phyloP scores from a whole-genome alignment of 64 coral and sea anemone genomes.

The Trachythela sp. region DNA sequence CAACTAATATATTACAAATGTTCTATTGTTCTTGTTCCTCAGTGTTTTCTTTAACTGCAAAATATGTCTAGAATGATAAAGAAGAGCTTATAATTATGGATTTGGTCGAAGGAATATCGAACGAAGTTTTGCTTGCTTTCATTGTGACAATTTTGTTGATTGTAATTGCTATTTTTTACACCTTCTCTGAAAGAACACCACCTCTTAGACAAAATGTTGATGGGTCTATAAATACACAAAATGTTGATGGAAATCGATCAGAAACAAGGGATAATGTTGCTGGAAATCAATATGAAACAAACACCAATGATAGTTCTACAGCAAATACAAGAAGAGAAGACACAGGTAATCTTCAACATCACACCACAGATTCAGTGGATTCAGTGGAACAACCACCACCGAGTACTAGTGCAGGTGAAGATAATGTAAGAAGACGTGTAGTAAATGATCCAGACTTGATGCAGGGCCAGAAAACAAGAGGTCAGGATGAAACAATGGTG shows the following conservation, averaged over 20 bases:
- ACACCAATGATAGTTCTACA: not conserved
- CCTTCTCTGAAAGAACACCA: not conserved
- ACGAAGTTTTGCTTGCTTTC: constrained; percentile 6
- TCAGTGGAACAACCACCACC: not conserved
- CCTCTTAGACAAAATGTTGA: not conserved
- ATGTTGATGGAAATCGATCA: not conserved
- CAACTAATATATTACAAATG: not conserved
- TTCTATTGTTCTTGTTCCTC: not conserved
- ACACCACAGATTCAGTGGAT: not conserved
- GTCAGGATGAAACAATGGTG: not conserved
- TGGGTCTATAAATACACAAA: not conserved
- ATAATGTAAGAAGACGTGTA: not conserved
- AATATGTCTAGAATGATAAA: no score
- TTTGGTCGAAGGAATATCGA: constrained; percentile 11
- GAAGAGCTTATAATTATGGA: not conserved
- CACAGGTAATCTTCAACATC: not conserved
- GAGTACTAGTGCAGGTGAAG: not conserved
- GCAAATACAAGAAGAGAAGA: not conserved
- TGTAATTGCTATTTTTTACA: not conserved
- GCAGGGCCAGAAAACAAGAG: not conserved
- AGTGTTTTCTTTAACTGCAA: not conserved
- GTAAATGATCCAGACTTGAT: not conserved
- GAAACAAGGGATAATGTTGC: not conserved
- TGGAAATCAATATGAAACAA: not conserved
- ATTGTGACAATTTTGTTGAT: not conserved